phyloP scores from a whole-genome alignment of 2,797 vertebrate genomes.

The Falco columbarius region DNA sequence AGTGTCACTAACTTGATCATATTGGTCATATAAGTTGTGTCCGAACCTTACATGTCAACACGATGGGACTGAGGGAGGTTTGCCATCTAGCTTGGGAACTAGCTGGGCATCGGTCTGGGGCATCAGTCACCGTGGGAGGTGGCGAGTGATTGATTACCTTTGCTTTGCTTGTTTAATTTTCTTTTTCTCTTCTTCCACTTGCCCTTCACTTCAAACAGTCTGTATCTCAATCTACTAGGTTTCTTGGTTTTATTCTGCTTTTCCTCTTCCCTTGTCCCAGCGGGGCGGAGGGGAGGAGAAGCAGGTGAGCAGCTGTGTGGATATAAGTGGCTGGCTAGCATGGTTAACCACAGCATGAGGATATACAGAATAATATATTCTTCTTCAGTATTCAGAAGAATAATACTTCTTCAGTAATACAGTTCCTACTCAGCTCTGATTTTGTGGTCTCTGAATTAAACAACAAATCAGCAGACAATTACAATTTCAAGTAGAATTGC shows the following conservation, averaged over 20 bases:
- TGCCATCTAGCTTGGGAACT: neutral
- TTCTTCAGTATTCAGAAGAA: too few species aligned
- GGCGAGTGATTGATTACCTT: too few species aligned
- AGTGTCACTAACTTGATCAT: too few species aligned
- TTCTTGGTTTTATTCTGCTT: neutral
- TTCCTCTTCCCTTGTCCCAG: neutral
- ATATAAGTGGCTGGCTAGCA: neutral
- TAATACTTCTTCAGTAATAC: neutral
- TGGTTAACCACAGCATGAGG: neutral
- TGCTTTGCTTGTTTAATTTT: neutral
- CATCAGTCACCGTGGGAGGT: neutral
- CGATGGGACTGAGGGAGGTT: neutral
- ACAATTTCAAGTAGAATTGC: neutral
- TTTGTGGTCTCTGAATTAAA: neutral
- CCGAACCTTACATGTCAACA: too few species aligned
- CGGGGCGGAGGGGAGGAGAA: neutral
- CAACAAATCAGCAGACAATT: neutral
- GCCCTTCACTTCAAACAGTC: neutral
- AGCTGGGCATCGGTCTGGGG: neutral
- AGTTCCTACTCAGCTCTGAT: too few species aligned
- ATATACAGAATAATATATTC: too few species aligned
- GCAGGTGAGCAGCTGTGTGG: neutral
- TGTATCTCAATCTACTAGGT: neutral
- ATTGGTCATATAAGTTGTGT: too few species aligned
- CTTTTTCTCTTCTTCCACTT: neutral